phyloP scores from a whole-genome alignment of 37 sponge, comb jelly and placozoan species.

The Petrosia ficiformis region DNA sequence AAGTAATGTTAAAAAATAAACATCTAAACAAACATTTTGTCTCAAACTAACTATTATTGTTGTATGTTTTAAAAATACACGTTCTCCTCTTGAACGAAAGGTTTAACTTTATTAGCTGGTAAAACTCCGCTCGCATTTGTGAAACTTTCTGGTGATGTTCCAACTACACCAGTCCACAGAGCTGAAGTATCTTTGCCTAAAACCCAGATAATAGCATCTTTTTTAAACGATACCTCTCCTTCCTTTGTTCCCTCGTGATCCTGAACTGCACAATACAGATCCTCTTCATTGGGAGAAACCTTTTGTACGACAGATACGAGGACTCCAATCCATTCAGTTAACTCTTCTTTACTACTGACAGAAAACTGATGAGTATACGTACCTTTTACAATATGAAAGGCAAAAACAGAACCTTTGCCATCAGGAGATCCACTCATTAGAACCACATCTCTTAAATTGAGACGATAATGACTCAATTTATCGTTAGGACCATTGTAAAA shows the following conservation, averaged over 20 bases:
- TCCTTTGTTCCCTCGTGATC: constrained; percentile 28
- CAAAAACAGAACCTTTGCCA: neutral
- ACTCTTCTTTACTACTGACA: constrained; percentile 7
- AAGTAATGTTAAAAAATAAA: no score
- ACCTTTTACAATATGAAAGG: constrained; percentile 22
- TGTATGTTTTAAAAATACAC: neutral
- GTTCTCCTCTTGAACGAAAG: constrained; percentile 10
- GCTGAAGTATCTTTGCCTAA: constrained; percentile 6
- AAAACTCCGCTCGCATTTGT: constrained; percentile 29
- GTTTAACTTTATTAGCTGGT: constrained; percentile 31
- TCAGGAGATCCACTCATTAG: constrained; percentile 20
- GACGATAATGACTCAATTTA: constrained; percentile 20
- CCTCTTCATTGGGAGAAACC: neutral
- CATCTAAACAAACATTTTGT: no score
- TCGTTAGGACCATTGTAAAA: constrained; percentile 25
- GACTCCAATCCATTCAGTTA: constrained; percentile 21
- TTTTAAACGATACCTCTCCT: constrained; percentile 39
- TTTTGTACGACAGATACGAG: constrained; percentile 19
- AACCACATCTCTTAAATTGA: constrained; percentile 16
- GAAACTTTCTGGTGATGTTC: constrained; percentile 3
- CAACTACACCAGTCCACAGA: constrained; percentile 39
- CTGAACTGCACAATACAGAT: constrained; percentile 27
- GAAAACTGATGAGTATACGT: constrained; percentile 29
- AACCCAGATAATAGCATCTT: constrained; percentile 18
- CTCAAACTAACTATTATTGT: no score